Percentiles rank a stretch among this genome's conserved stretches.
Evolutionary conservation across 2,113 vertebrate genomes (phyloP).

Genomic region (Bungarus multicinctus): DNA sequence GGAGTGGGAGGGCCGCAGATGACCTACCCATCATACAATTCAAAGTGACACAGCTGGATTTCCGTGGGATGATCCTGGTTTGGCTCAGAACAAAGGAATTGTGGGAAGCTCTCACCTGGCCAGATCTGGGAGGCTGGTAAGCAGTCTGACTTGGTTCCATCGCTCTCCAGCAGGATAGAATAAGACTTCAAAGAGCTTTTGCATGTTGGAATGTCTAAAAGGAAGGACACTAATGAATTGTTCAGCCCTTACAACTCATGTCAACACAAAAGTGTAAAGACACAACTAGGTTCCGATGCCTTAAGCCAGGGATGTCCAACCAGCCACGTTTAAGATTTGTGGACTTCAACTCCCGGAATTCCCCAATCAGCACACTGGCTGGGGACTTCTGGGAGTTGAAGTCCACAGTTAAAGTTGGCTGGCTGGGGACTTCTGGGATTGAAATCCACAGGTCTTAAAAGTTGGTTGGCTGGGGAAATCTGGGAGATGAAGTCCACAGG

Average conservation of each 20-base stretch:
- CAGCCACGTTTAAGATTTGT: neutral
- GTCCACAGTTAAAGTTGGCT: too few species aligned
- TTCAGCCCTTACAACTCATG: neutral
- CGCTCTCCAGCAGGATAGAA: slow-evolving; percentile 74
- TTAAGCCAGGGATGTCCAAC: neutral
- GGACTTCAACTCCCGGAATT: neutral
- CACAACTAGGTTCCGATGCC: neutral
- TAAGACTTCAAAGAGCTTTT: slow-evolving; percentile 78
- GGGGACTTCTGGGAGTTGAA: neutral
- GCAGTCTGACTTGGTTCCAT: slow-evolving; percentile 73
- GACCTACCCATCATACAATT: neutral
- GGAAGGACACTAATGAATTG: accelerated
- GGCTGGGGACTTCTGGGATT: neutral
- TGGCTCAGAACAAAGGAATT: neutral
- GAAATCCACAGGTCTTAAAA: neutral
- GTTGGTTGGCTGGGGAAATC: too few species aligned
- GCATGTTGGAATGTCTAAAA: slow-evolving; percentile 76
- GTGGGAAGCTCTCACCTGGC: slow-evolving; percentile 74
- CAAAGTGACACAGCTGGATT: neutral
- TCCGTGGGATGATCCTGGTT: neutral
- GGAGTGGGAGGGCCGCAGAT: neutral
- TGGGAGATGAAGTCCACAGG: too few species aligned
- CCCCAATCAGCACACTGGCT: neutral
- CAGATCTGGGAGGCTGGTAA: slow-evolving; percentile 77
- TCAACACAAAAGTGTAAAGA: neutral